phyloP scores from a whole-genome alignment of 2,888 invertebrate species.

The Eumacrocentrus americanus region DNA sequence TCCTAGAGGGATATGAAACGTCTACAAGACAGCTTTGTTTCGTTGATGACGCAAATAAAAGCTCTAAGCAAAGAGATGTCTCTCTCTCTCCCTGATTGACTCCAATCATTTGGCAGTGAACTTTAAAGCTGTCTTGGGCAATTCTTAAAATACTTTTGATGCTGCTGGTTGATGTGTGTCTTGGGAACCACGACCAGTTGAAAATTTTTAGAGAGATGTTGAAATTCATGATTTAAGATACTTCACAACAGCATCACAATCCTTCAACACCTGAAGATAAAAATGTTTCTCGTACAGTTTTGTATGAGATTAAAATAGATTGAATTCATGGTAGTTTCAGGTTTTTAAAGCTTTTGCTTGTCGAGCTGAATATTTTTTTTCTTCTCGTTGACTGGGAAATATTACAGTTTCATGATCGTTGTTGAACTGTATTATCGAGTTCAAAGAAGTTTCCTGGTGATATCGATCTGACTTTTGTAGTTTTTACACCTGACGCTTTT shows the following conservation, averaged over 20 bases:
- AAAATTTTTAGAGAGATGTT: background rate
- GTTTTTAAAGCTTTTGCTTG: background rate
- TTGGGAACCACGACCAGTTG: background rate
- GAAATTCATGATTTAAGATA: background rate
- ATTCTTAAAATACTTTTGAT: slow-evolving; percentile 1
- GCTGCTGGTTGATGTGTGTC: background rate
- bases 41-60: background rate
- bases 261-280: background rate
- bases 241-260: background rate
- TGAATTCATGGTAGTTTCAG: background rate
- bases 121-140: background rate
- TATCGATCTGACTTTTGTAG: too few relatives aligned
- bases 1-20: background rate
- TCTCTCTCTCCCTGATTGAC: background rate
- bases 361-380: background rate
- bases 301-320: background rate
- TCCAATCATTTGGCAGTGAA: background rate
- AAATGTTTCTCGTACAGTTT: background rate
- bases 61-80: background rate
- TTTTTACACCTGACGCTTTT: background rate
- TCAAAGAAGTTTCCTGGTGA: too few relatives aligned
- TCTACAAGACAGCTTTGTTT: background rate
- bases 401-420: background rate
- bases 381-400: background rate
- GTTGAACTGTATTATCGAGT: too few relatives aligned